Evolutionary conservation across 2,888 invertebrate genomes (phyloP).

Genomic region (Protonemura montana): DNA sequence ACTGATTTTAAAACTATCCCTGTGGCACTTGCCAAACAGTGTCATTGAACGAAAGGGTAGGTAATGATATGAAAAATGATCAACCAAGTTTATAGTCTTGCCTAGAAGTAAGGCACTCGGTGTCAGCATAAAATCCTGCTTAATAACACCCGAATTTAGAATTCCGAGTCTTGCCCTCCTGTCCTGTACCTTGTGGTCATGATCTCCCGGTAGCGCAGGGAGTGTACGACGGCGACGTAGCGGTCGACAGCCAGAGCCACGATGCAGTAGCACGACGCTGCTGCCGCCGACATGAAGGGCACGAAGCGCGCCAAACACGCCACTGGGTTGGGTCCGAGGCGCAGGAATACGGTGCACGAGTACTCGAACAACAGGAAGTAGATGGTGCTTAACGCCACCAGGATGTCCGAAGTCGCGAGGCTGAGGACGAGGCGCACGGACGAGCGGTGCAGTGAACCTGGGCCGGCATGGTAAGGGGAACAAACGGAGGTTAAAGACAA

Average conservation of each 20-base stretch:
- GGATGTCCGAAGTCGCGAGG: constrained; percentile 46
- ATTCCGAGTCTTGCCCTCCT: too few relatives aligned
- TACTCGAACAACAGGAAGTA: constrained; percentile 47
- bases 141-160: too few relatives aligned
- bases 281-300: constrained; percentile 39
- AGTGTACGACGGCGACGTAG: constrained; percentile 48
- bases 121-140: too few relatives aligned
- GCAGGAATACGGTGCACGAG: constrained; percentile 43
- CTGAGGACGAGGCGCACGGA: constrained; percentile 45
- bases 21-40: too few relatives aligned
- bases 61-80: too few relatives aligned
- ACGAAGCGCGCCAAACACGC: constrained; percentile 45
- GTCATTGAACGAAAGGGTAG: too few relatives aligned
- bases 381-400: constrained; percentile 44
- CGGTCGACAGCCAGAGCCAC: constrained; percentile 46
- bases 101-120: too few relatives aligned
- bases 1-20: too few relatives aligned
- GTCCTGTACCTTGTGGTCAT: constrained; percentile 44
- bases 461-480: background rate
- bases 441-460: background rate
- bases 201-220: constrained; percentile 47
- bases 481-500: too few relatives aligned
- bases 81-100: too few relatives aligned
- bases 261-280: constrained; percentile 43
- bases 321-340: background rate